A percentile compares a stretch with the other conserved stretches of the same genome.
These are phyloP conservation scores for Parasteatoda tepidariorum DNA, from an alignment of 1,140 invertebrate species.

Conservation along the genomic window DNA sequence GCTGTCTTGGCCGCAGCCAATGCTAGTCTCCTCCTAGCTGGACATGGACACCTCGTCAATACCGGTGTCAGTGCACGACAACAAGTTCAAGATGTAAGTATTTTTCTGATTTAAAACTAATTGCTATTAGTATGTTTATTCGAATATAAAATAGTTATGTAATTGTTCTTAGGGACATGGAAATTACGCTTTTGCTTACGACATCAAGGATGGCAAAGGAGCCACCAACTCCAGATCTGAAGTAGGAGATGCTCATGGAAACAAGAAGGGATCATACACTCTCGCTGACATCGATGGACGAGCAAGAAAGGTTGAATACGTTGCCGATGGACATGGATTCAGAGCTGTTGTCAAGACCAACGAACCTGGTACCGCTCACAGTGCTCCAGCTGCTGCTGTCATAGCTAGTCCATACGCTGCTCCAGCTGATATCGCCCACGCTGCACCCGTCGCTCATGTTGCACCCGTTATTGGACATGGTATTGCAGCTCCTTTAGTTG, in stretches of 20 bases:
- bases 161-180: background rate
- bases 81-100: too few species aligned
- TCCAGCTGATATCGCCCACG: too few species aligned
- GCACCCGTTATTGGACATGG: background rate
- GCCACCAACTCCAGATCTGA: constrained; percentile 61
- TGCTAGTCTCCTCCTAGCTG: too few species aligned
- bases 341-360: constrained; percentile 54
- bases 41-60: too few species aligned
- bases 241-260: constrained; percentile 62
- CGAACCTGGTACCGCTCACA: constrained; percentile 53
- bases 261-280: constrained; percentile 62
- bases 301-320: constrained; percentile 58
- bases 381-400: constrained; percentile 52
- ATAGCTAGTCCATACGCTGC: constrained; percentile 39
- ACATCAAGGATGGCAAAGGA: background rate
- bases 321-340: constrained; percentile 62
- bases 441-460: too few species aligned
- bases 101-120: too few species aligned
- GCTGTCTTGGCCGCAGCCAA: too few species aligned
- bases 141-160: too few species aligned
- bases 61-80: too few species aligned
- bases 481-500: background rate
- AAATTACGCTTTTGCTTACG: background rate
- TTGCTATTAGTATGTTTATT: too few species aligned
- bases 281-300: constrained; percentile 61